Base-by-base conservation (phyloP, 2,888 invertebrate genomes). In the Neoaliturus tenellus region DNA sequence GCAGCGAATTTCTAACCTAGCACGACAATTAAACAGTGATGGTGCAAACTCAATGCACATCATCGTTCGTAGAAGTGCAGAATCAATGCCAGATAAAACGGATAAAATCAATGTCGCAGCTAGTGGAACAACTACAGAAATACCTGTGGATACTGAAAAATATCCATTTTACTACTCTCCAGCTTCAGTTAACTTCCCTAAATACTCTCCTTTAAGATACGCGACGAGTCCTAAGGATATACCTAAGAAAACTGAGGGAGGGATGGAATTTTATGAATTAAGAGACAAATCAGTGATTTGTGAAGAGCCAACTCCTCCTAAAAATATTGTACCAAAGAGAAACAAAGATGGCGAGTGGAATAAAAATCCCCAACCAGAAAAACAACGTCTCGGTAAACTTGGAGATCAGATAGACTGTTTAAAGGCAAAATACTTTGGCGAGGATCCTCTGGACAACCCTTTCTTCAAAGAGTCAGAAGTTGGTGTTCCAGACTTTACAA, bases 391-490 rank as follows among this genome's bases (percentile, higher is more conserved):
- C 0, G 90, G 90, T 85, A 93, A 94, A 0, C 90, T 96, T 28
- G 96, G 95, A 0, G 94, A 95, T 86, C 94, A 95, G 91, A 94
- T 96, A 25, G 94, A 95, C 86, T 96, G 96, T 88, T 93, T 95
- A 35, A 95, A 95, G 89, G 91, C 91, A 0, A 95, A 95, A 90
- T 95, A 94, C 89, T 96, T 96, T 89, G 96, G 95, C 0, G 91
- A 92, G 85, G 93, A 96, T 89, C 96, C 96, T 0, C 90, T 96
- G 82, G 95, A 95, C 87, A 96, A 94, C 90, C 96, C 95, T 0
- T 91, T 96, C 86, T 96, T 96, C 87, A 87, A 89, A 48, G 91
- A 92, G 78, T 89, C 89, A 71, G 82, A 87, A 17, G 88, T 91
- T 1, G 89, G 89, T 1, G 85, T 88, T 1, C 89, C 90, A 0